Conservation (phyloP, 2,113 vertebrate genomes). For the Ictalurus furcatus region DNA sequence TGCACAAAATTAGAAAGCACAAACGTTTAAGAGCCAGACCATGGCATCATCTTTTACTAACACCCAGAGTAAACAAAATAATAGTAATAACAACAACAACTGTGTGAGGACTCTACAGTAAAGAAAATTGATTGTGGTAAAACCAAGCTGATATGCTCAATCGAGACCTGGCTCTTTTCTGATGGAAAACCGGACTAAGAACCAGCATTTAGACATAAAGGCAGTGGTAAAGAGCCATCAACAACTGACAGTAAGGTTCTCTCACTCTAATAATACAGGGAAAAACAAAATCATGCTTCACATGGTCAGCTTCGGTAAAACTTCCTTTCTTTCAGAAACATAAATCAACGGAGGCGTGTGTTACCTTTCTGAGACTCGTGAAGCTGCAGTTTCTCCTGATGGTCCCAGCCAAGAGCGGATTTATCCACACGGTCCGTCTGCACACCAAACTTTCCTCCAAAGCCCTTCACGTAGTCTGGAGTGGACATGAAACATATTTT, state of each 20-base stretch:
- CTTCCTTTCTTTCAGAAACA: not conserved
- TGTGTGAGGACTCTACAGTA: not conserved
- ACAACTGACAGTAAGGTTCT: not conserved
- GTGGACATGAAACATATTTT: conserved; percentile 19
- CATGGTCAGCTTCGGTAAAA: not conserved
- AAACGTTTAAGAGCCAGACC: not conserved
- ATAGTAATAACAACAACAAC: no score
- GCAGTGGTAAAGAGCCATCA: not conserved
- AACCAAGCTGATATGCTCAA: not conserved
- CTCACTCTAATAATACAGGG: conserved; percentile 26
- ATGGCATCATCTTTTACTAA: not conserved
- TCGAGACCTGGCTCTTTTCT: not conserved
- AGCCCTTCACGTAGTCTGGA: conserved; percentile 92
- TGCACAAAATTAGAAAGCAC: not conserved
- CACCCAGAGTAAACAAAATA: no score
- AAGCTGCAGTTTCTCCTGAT: conserved; percentile 93
- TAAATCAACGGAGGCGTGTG: not conserved
- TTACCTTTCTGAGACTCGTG: conserved; percentile 98
- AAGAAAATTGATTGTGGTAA: not conserved
- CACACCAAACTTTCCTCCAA: conserved; percentile 96
- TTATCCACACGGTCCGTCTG: conserved; percentile 97
- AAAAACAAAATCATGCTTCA: not conserved
- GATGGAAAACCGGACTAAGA: not conserved
- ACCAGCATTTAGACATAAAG: not conserved
- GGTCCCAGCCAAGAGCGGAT: conserved; percentile 95